A percentile compares a stretch with the other conserved stretches of the same genome.
Conservation (phyloP, 2,888 invertebrate genomes). For the Seira sanloemensis region DNA sequence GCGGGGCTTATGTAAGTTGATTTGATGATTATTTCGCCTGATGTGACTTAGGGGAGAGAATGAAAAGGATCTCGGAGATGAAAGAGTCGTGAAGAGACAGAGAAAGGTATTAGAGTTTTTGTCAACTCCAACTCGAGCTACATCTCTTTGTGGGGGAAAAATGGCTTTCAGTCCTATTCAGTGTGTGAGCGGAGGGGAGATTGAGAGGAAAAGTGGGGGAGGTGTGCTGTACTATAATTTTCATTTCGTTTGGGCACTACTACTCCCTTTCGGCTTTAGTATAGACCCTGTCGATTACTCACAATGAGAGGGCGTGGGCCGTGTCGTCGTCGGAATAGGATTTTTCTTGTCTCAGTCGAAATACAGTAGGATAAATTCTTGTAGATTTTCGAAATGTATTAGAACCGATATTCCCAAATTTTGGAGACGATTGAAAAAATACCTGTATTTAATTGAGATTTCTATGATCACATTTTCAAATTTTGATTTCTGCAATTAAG, state of each 20-base stretch:
- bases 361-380: no score
- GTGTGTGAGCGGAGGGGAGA: conserved; percentile 33
- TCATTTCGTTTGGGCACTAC: not conserved
- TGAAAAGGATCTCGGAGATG: no score
- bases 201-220: conserved; percentile 51
- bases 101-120: conserved; percentile 49
- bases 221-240: conserved; percentile 27
- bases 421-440: not conserved
- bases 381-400: no score
- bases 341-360: no score
- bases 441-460: no score
- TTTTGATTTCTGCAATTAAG: no score
- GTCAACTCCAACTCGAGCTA: conserved; percentile 47
- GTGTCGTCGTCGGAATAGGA: no score
- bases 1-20: conserved; percentile 57
- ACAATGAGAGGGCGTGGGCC: no score
- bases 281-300: not conserved
- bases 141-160: conserved; percentile 43
- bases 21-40: conserved; percentile 64
- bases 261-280: not conserved
- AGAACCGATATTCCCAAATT: no score
- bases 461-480: no score
- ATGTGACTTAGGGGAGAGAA: conserved; percentile 55
- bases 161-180: conserved; percentile 42
- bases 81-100: conserved; percentile 55